These are phyloP conservation scores for Typhlichthys eigenmanni DNA, from an alignment of 2,797 vertebrate genomes.

Conservation along the genomic window DNA sequence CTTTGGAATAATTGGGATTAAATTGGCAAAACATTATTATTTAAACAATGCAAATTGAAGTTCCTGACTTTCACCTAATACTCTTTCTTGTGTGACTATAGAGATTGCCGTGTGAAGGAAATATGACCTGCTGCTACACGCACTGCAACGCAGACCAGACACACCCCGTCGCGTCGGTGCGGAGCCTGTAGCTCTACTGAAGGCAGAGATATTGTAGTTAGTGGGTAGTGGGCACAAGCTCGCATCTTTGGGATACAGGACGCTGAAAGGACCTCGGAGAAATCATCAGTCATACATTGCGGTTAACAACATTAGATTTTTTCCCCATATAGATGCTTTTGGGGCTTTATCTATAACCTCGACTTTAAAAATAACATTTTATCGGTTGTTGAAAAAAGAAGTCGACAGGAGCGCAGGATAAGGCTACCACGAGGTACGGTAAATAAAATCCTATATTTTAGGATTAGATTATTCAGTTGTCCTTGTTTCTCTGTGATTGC, in stretches of 20 bases:
- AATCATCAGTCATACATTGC: too few relatives aligned
- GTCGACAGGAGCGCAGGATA: too few relatives aligned
- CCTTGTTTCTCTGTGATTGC: background rate
- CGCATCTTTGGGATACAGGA: constrained; percentile 18
- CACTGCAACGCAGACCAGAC: constrained; percentile 20
- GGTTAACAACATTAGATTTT: too few relatives aligned
- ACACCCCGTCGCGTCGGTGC: constrained; percentile 28
- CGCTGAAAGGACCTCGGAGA: constrained; percentile 2
- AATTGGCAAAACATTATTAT: too few relatives aligned
- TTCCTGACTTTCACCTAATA: background rate
- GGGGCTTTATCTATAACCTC: background rate
- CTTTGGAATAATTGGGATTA: background rate
- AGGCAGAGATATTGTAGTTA: background rate
- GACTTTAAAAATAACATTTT: background rate
- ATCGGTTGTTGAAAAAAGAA: too few relatives aligned
- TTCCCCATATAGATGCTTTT: too few relatives aligned
- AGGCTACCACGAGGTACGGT: too few relatives aligned
- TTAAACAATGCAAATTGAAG: too few relatives aligned
- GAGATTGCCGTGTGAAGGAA: constrained; percentile 51
- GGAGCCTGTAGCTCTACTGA: background rate
- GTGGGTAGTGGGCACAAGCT: constrained; percentile 3
- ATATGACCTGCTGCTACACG: constrained; percentile 35
- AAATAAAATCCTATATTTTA: background rate
- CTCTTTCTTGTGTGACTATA: background rate
- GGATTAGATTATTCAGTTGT: too few relatives aligned